Conservation (phyloP, 2,797 vertebrate species). For the Rhynchonycteris naso region DNA sequence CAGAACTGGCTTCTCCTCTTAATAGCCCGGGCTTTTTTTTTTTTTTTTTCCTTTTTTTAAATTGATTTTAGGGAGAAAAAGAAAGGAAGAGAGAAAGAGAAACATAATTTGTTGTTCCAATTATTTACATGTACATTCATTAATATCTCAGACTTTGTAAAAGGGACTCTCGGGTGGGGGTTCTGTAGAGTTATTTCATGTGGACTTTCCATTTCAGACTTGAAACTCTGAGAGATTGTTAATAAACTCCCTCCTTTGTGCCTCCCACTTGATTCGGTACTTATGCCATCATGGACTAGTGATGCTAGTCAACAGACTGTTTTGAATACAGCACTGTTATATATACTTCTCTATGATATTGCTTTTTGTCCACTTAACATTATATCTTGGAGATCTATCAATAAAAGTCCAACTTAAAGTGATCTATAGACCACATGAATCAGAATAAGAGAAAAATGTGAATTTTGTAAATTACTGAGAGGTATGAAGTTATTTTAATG, state of each 20-base stretch:
- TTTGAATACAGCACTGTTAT: not conserved
- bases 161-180: accelerated
- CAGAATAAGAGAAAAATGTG: not conserved
- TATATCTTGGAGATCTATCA: not conserved
- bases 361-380: not conserved
- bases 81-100: no score
- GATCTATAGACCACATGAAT: not conserved
- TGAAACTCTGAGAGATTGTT: not conserved
- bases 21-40: not conserved
- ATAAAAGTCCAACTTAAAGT: not conserved
- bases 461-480: not conserved
- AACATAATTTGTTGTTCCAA: no score
- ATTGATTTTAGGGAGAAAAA: no score
- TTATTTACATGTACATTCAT: not conserved
- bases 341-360: not conserved
- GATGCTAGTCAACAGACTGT: not conserved
- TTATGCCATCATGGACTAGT: not conserved
- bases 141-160: not conserved
- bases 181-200: not conserved
- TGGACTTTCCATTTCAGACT: conserved; percentile 31
- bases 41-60: no score
- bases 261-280: not conserved
- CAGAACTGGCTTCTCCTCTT: not conserved
- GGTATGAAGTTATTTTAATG: not conserved
- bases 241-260: not conserved